These are phyloP conservation scores for Diphyllodes magnificus DNA, from an alignment of 2,113 vertebrate species.

Conservation along the genomic window DNA sequence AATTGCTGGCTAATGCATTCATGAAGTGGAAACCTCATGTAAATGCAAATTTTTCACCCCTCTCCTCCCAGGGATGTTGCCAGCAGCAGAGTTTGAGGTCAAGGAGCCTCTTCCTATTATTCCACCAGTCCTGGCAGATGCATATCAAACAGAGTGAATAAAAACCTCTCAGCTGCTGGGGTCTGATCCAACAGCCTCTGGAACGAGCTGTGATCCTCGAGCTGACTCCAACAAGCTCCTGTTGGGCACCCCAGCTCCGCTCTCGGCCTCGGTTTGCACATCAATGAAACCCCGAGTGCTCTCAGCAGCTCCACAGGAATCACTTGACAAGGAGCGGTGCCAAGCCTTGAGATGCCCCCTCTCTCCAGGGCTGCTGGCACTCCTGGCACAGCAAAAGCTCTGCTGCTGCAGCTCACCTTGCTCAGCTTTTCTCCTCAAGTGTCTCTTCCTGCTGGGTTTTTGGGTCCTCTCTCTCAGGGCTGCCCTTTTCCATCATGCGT, in stretches of 20 bases:
- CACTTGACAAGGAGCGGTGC: fast-evolving
- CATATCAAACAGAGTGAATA: neutral
- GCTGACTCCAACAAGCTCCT: neutral
- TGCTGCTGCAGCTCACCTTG: neutral
- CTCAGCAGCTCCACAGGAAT: fast-evolving
- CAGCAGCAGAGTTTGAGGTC: neutral
- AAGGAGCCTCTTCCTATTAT: neutral
- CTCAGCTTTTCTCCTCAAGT: neutral
- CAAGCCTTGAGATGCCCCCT: neutral
- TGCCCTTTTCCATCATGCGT: fast-evolving
- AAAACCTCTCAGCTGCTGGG: neutral
- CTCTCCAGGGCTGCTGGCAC: neutral
- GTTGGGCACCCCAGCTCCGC: fast-evolving
- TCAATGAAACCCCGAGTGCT: neutral
- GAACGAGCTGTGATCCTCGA: neutral
- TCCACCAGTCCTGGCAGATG: neutral
- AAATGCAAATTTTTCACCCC: neutral
- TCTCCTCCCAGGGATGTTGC: neutral
- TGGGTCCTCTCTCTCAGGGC: too few species aligned
- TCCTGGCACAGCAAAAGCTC: neutral
- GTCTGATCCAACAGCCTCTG: neutral
- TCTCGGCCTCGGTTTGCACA: fast-evolving
- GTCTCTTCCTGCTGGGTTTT: neutral
- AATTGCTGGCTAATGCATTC: neutral
- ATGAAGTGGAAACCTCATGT: neutral